Evolutionary conservation across 2,797 vertebrate genomes (phyloP).

Genomic region (Lepilemur ruficaudatus): DNA sequence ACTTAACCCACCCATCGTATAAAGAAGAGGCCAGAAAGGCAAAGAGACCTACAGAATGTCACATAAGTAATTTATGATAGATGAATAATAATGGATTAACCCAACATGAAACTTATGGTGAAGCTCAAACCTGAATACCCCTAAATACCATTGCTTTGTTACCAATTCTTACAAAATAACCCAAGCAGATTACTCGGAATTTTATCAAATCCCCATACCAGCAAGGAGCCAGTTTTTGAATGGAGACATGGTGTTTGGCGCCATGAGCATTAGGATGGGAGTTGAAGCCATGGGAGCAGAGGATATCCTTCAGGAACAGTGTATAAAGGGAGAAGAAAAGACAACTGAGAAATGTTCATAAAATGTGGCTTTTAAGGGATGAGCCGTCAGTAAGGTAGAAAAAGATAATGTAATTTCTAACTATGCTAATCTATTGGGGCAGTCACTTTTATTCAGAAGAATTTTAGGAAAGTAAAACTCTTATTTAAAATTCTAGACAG

Average conservation of each 20-base stretch:
- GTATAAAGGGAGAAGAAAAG: neutral
- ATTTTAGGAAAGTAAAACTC: neutral
- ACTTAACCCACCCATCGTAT: neutral
- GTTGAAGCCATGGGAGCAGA: neutral
- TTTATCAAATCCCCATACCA: neutral
- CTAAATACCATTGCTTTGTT: constrained; percentile 71
- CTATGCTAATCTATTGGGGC: neutral
- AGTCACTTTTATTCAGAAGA: neutral
- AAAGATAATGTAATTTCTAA: neutral
- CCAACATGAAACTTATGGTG: constrained; percentile 71
- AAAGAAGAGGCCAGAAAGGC: neutral
- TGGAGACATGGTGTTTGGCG: neutral
- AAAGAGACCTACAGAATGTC: neutral
- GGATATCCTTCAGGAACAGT: neutral
- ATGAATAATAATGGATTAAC: constrained; percentile 43
- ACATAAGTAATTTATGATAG: neutral
- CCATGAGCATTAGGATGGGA: neutral
- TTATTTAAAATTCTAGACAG: neutral
- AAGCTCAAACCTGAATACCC: constrained; percentile 70
- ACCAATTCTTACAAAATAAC: constrained; percentile 70
- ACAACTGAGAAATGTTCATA: neutral
- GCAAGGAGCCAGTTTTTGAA: neutral
- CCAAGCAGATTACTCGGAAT: constrained; percentile 59
- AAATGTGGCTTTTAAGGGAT: neutral
- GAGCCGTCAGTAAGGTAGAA: neutral